phyloP scores from a whole-genome alignment of 2,888 invertebrate genomes.

The Chaetogeoica ovagalla region DNA sequence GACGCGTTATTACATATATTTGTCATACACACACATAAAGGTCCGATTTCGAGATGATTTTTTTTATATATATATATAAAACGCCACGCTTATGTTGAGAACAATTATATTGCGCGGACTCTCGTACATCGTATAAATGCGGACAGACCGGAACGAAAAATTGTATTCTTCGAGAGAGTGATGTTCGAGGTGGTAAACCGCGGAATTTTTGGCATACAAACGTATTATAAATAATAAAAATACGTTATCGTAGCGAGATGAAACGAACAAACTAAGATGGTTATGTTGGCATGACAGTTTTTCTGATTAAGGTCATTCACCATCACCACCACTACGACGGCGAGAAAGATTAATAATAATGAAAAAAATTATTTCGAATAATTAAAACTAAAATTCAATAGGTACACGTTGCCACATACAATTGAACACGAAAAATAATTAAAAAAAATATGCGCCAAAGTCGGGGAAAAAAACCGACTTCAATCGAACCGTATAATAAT shows the following conservation, averaged over 20 bases:
- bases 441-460: not conserved
- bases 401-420: not conserved
- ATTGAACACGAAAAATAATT: not conserved
- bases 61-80: no score
- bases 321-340: not conserved
- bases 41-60: no score
- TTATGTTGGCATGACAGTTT: constrained; percentile 27
- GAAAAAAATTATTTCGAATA: constrained; percentile 9
- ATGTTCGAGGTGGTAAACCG: not conserved
- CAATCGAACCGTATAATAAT: no score
- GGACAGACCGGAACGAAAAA: no score
- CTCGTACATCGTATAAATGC: no score
- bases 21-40: no score
- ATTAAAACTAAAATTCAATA: constrained; percentile 37
- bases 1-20: no score
- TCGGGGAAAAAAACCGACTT: no score
- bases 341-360: not conserved
- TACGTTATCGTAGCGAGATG: not conserved
- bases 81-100: no score
- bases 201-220: constrained; percentile 22
- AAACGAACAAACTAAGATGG: not conserved
- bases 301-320: constrained; percentile 39
- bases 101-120: no score
- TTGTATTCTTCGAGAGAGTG: not conserved
- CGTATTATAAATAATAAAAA: not conserved